Percentiles rank a stretch among this genome's conserved stretches.
phyloP scores from a whole-genome alignment of 2,113 vertebrate genomes.

The Paraplagusia blochii region DNA sequence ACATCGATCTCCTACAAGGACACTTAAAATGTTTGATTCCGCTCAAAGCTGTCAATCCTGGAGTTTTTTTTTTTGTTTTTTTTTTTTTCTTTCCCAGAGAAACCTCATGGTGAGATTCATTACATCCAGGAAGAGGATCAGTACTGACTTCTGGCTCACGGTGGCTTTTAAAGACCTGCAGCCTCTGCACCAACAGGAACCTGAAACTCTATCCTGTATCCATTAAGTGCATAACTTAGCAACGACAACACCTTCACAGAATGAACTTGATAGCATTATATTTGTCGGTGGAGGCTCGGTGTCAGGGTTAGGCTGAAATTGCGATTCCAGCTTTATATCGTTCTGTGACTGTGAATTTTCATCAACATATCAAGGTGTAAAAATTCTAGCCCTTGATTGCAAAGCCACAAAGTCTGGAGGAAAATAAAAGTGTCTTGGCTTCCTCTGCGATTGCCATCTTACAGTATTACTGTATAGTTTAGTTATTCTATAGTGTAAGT shows the following conservation, averaged over 20 bases:
- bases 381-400: no score
- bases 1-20: no score
- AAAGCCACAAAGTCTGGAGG: no score
- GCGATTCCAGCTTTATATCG: conserved; percentile 18
- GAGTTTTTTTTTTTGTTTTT: conserved; percentile 29
- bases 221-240: conserved; percentile 61
- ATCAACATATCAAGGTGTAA: no score
- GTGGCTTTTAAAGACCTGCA: conserved; percentile 64
- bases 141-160: conserved; percentile 51
- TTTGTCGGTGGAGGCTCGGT: conserved; percentile 46
- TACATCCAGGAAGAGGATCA: conserved; percentile 63
- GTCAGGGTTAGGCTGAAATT: conserved; percentile 12
- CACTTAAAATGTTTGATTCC: neutral
- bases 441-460: no score
- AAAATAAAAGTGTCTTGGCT: no score
- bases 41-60: conserved; percentile 34
- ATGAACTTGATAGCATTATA: conserved; percentile 51
- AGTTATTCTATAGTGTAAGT: no score
- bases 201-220: conserved; percentile 57
- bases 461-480: no score
- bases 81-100: conserved; percentile 31
- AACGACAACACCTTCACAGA: conserved; percentile 48
- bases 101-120: conserved; percentile 61
- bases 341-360: neutral
- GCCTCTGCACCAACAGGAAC: conserved; percentile 65